Base-by-base conservation (phyloP, 2,113 vertebrate species). In the Odobenus rosmarus region DNA sequence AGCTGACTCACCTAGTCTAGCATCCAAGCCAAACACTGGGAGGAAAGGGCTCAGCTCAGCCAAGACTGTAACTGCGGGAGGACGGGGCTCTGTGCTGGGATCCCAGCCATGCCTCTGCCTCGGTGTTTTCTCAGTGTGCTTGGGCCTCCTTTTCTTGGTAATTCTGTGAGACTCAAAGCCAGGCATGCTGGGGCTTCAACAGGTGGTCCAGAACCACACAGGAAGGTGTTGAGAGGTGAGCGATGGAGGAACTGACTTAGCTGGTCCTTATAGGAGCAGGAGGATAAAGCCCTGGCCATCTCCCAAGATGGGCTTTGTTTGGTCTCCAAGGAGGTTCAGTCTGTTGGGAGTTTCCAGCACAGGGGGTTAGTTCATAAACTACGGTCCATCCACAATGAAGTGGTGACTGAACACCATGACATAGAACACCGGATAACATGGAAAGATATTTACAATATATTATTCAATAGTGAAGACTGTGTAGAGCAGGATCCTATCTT, bases 11-110 rank as follows among this genome's bases (percentile, higher is more conserved):
- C 96, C 93, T 91, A 21, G 64, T 77, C 82, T 55, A 18, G 21
- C 86, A 69, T 93, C 96, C 96, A 95, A 96, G 89, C 51, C 96
- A 97, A 89, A 96, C 77, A 95, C 88, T 53, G 28, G 16, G 31
- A 88, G 81, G 76, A 71, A 39, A 55, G 53, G 46, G 9, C 96
- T 91, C n/a, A 3, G 46, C 82, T 90, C 85, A 39, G 81, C 95
- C 90, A n/a, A 88, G 71, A 33, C 93, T 33, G 9, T 61, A 69
- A 57, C 93, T 71, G 46, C 84, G 36, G 62, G 59, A 74, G 46
- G 49, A 71, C 0, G 0, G 79, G 67, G 64, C 39, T 76, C 85
- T 51, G 62, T 3, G 33, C 79, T 77, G 87, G 81, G 55, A 89
- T 31, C 90, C 55, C 19, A 62, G 93, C 85, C 87, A 55, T 33